Evolutionary conservation across 2,888 invertebrate species (phyloP).

Genomic region (Aspidiotus destructor): DNA sequence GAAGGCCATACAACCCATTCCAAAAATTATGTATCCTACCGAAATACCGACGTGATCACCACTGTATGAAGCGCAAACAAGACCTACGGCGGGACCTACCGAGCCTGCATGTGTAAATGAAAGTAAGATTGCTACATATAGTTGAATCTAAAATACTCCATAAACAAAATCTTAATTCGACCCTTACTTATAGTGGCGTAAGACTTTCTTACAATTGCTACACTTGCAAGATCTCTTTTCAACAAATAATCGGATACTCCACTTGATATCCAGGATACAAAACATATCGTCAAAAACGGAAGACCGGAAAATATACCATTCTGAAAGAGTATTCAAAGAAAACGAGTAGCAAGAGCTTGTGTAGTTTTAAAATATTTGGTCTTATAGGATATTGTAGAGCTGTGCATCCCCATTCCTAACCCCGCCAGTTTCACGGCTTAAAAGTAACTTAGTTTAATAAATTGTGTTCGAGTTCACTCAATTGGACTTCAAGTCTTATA

Average conservation of each 20-base stretch:
- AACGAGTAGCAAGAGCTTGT: neutral
- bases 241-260: conserved; percentile 58
- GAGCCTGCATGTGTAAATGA: conserved; percentile 35
- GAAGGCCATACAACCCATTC: conserved; percentile 60
- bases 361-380: too few relatives aligned
- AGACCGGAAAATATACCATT: conserved; percentile 55
- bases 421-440: too few relatives aligned
- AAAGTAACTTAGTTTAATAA: too few relatives aligned
- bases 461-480: too few relatives aligned
- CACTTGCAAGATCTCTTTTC: conserved; percentile 40
- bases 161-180: neutral
- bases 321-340: conserved; percentile 39
- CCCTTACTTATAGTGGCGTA: conserved; percentile 46
- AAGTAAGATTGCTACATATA: neutral
- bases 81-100: conserved; percentile 38
- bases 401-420: too few relatives aligned
- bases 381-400: too few relatives aligned
- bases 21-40: conserved; percentile 53
- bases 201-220: conserved; percentile 45
- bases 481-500: too few relatives aligned
- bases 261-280: conserved; percentile 56
- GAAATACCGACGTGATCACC: conserved; percentile 54
- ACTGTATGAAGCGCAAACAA: conserved; percentile 38
- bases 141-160: neutral
- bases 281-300: conserved; percentile 59